Percentiles rank a stretch among this genome's conserved stretches.
phyloP scores from a whole-genome alignment of 53 echinoderm and acorn worm species.

The Zoroaster sp. region DNA sequence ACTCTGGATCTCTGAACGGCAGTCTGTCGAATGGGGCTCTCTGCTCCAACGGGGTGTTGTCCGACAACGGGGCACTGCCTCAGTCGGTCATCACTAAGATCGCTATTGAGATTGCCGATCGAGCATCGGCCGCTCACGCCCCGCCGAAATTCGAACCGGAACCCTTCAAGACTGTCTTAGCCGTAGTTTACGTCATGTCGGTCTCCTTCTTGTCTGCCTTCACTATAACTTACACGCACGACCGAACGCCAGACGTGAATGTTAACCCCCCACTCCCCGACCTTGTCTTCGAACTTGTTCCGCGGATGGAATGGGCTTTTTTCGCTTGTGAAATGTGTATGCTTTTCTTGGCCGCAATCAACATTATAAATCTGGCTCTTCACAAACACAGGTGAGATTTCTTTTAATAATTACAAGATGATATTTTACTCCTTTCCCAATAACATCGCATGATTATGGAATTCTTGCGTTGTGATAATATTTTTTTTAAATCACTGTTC shows the following conservation, averaged over 20 bases:
- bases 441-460: too few relatives aligned
- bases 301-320: slow-evolving; percentile 94
- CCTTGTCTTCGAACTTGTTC: slow-evolving; percentile 84
- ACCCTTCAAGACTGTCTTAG: slow-evolving; percentile 74
- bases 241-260: slow-evolving; percentile 88
- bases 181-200: slow-evolving; percentile 70
- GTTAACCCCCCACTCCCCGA: slow-evolving; percentile 91
- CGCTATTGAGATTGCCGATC: slow-evolving; percentile 41
- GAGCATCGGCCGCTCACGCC: not conserved
- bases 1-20: slow-evolving; percentile 10
- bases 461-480: too few relatives aligned
- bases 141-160: slow-evolving; percentile 68
- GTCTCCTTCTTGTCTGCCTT: slow-evolving; percentile 89
- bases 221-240: slow-evolving; percentile 87
- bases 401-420: too few relatives aligned
- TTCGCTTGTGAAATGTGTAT: slow-evolving; percentile 87
- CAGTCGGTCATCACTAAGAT: slow-evolving; percentile 24
- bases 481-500: too few relatives aligned
- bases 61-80: not conserved
- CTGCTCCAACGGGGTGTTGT: not conserved
- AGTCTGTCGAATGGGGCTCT: not conserved
- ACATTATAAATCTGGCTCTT: slow-evolving; percentile 65
- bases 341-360: slow-evolving; percentile 50
- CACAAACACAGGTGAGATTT: slow-evolving; percentile 92
- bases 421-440: too few relatives aligned